Percentiles rank a stretch among this genome's conserved stretches.
Conservation (phyloP, 2,113 vertebrate genomes). For the Mesoclemmys tuberculata region DNA sequence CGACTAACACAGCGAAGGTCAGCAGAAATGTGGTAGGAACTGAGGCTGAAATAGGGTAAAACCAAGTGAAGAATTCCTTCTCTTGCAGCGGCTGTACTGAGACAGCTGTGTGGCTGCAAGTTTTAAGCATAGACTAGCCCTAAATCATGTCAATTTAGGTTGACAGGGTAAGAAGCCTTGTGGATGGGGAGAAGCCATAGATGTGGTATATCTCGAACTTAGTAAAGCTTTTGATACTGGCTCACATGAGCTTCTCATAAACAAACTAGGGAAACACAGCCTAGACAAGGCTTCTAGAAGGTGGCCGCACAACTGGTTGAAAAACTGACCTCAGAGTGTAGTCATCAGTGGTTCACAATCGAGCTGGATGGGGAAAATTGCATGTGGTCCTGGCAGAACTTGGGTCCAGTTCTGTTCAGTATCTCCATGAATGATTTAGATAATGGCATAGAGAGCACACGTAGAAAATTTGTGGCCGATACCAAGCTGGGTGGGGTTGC, state of each 20-base stretch:
- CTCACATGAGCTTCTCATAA: neutral
- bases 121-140: too few relatives aligned
- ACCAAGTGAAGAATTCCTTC: neutral
- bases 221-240: neutral
- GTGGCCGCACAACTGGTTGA: neutral
- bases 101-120: too few relatives aligned
- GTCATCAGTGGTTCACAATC: neutral
- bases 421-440: too few relatives aligned
- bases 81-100: too few relatives aligned
- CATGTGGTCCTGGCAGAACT: neutral
- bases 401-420: neutral
- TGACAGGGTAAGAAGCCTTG: neutral
- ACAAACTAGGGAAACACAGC: neutral
- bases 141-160: neutral
- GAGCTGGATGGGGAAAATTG: neutral
- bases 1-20: too few relatives aligned
- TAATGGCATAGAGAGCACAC: too few relatives aligned
- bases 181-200: neutral
- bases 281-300: neutral
- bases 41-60: neutral
- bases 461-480: too few relatives aligned
- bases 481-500: too few relatives aligned
- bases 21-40: neutral
- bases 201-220: neutral
- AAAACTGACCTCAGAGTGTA: neutral